Conservation (phyloP, 2,888 invertebrate species). For the Aproaerema taeniolella region DNA sequence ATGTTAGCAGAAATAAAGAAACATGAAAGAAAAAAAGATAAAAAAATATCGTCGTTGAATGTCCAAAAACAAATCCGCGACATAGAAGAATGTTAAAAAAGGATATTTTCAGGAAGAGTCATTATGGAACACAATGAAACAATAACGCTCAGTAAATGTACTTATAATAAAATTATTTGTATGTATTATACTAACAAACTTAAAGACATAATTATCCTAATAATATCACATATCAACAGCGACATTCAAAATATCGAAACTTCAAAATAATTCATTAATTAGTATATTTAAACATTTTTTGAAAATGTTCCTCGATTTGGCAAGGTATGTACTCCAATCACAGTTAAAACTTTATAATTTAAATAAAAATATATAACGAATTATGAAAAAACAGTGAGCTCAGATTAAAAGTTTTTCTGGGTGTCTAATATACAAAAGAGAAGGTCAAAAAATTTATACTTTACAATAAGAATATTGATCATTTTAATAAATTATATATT, state of each 20-base stretch:
- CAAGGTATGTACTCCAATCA: constrained; percentile 36
- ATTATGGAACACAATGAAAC: not conserved
- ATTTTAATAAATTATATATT: no score
- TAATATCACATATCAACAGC: constrained; percentile 74
- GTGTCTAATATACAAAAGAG: no score
- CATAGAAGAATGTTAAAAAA: no score
- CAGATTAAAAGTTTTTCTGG: no score
- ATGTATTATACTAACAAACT: constrained; percentile 13
- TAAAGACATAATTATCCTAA: constrained; percentile 13
- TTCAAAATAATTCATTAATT: not conserved
- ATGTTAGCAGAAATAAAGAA: no score
- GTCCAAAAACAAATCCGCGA: no score
- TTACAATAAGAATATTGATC: no score
- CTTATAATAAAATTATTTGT: not conserved
- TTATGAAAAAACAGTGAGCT: no score
- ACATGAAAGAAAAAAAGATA: no score
- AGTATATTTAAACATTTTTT: constrained; percentile 13
- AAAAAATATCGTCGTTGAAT: no score
- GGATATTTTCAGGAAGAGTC: no score
- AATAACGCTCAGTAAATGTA: not conserved
- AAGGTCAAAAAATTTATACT: no score
- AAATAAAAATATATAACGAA: constrained; percentile 7
- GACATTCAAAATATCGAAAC: constrained; percentile 36
- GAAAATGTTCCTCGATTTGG: constrained; percentile 25
- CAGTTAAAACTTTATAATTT: constrained; percentile 31